phyloP scores from a whole-genome alignment of 1,140 invertebrate species.

The Ooceraea biroi region DNA sequence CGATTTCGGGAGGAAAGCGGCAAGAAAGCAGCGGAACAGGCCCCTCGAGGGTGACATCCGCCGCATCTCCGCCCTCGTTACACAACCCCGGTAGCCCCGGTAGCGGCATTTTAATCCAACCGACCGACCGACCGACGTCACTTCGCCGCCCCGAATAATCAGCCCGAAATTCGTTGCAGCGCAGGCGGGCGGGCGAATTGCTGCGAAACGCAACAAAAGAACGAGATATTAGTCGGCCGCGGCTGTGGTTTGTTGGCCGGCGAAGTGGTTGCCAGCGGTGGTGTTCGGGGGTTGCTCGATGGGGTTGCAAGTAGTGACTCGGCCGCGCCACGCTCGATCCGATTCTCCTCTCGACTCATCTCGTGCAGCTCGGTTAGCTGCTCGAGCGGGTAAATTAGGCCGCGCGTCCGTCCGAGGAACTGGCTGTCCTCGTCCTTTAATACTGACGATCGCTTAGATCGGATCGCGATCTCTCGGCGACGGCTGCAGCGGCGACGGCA shows the following conservation, averaged over 20 bases:
- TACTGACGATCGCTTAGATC: conserved; percentile 50
- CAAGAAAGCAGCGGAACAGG: conserved; percentile 18
- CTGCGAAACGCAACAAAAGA: conserved; percentile 84
- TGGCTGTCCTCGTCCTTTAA: conserved; percentile 64
- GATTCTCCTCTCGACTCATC: conserved; percentile 39
- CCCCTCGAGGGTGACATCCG: conserved; percentile 63
- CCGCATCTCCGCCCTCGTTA: conserved; percentile 50
- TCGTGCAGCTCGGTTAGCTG: not conserved
- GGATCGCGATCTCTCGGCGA: conserved; percentile 55
- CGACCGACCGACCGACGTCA: conserved; percentile 77
- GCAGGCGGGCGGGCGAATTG: conserved; percentile 77
- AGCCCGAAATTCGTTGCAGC: conserved; percentile 84
- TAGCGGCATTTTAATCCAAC: conserved; percentile 83
- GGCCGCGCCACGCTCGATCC: conserved; percentile 64
- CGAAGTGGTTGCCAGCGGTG: conserved; percentile 19
- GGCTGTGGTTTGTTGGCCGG: conserved; percentile 52
- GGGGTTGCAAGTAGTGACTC: conserved; percentile 35
- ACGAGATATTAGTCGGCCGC: conserved; percentile 81
- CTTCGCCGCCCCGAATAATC: conserved; percentile 83
- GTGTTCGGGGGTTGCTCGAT: conserved; percentile 15
- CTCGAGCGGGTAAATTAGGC: conserved; percentile 64
- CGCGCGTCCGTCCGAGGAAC: conserved; percentile 56
- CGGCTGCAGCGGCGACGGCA: conserved; percentile 11
- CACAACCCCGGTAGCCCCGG: conserved; percentile 59
- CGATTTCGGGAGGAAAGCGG: conserved; percentile 45